Evolutionary conservation across 1,140 invertebrate genomes (phyloP), one percentile per base, ranked within the genome.

Genomic region (Ceratina calcarata): DNA sequence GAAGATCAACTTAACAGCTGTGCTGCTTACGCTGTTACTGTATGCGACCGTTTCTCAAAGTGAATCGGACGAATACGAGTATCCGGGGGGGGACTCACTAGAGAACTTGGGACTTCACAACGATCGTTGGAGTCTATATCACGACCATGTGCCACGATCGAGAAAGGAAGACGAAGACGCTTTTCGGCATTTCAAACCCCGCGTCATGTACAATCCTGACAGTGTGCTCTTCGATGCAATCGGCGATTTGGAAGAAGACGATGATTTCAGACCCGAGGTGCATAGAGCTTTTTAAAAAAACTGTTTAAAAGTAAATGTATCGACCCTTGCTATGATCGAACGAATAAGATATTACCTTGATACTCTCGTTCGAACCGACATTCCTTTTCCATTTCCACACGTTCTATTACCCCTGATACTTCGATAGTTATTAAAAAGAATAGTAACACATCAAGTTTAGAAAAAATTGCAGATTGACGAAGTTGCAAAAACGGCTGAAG

Each of bases 401-500:
- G 1, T 60, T 24, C n/a, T 3, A 20, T 8, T 0, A 60, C 8
- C 8, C 2, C 13, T 24, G 22, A n/a, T 2, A 12, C 7, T 60
- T 8, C 37, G 1, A 16, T 16, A 45, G 12, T 66, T 66, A 32
- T 10, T 6, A 67, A 49, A 20, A 49, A 49, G 10, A 49, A 45
- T 49, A 6, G 1, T 10, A 69, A 55, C 12, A 55, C 53, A 3
- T 18, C 18, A 7, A 55, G 18, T 55, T 32, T 0, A n/a, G 22
- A 45, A 16, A 65, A 1, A 57, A 22, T 73, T 67, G 0, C 62
- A 91, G 87, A 87, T 90, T 55, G 87, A 89, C 65, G 90, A 93
- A 78, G 69, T 90, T 12, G 90, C 85, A 8, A 90, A 89, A 73
- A 90, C 87, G 3, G 79, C 90, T 0, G 91, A 91, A 75, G 89